phyloP scores from a whole-genome alignment of 1,140 invertebrate genomes.

The Formica exsecta region DNA sequence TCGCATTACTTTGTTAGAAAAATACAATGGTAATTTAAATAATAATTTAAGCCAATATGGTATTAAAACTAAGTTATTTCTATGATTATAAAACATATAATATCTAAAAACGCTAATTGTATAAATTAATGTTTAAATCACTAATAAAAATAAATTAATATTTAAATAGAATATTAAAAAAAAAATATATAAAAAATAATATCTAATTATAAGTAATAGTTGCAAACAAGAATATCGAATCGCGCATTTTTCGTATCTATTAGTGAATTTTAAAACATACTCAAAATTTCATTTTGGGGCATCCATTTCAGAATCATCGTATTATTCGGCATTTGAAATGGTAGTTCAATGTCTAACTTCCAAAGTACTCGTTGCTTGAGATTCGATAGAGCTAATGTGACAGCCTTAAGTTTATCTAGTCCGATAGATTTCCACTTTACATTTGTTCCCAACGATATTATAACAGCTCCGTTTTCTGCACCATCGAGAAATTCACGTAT shows the following conservation, averaged over 20 bases:
- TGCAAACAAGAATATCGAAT: no score
- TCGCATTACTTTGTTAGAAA: no score
- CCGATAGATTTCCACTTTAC: constrained; percentile 20
- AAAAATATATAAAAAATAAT: no score
- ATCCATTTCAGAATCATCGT: constrained; percentile 88
- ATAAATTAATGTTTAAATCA: no score
- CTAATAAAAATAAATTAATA: no score
- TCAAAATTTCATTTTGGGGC: constrained; percentile 88
- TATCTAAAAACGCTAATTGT: no score
- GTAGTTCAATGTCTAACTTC: constrained; percentile 87
- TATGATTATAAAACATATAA: no score
- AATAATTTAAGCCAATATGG: no score
- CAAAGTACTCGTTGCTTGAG: constrained; percentile 88
- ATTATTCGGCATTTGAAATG: constrained; percentile 86
- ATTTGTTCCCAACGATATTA: constrained; percentile 40
- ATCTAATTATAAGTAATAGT: no score
- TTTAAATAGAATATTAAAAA: no score
- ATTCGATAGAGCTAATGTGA: constrained; percentile 86
- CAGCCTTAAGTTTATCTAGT: constrained; percentile 48
- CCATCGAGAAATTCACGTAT: constrained; percentile 21
- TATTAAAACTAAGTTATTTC: no score
- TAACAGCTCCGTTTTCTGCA: neutral
- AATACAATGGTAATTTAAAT: no score
- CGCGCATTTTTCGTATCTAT: neutral
- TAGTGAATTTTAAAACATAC: constrained; percentile 78